Evolutionary conservation across 2,113 vertebrate genomes (phyloP), one percentile per base, ranked within the genome.

Genomic region (Ellobius talpinus): DNA sequence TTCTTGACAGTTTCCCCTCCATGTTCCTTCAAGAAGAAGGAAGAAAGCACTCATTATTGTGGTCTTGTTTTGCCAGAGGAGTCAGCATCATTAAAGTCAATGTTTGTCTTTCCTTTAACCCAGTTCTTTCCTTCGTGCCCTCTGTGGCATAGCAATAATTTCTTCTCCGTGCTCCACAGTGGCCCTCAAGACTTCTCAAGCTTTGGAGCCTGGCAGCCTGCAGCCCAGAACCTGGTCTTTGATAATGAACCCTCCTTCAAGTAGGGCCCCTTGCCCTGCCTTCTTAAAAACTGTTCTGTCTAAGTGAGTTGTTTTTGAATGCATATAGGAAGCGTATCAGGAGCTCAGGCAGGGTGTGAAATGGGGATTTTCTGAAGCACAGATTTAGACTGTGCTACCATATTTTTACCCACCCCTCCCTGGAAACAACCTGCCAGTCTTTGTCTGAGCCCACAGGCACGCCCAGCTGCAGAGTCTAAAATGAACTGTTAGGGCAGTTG

Each of bases 361-460:
- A 24, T 14, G 33, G 13, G 72, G 72, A 94, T 73, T 92, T 82
- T 89, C 79, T 45, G 55, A 95, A 33, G 68, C 77, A 21, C 7
- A n/a, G 76, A n/a, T 70, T 84, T 90, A 84, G 77, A 77, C 19
- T 2, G 24, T 52, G 78, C 68, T 68, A 0, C 42, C 42, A 39
- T 84, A 23, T 90, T 85, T 98, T 86, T 86, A 90, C 86, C 66
- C 42, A 0, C n/a, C 12, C 50, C 70, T 58, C 87, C 63, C 74
- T 92, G 87, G 89, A 97, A 96, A 82, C 93, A 91, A 47, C 73
- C 87, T 89, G 36, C 84, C 70, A 5, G 33, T 77, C 81, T 90
- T 65, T 97, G 94, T 94, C 78, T 93, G 89, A 97, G 91, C 52
- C 81, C 93, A 5, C 39, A 90, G 17, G 78, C 86, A 89, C 39